phyloP scores from a whole-genome alignment of 2,888 invertebrate species.

The Pyrocoelia pectoralis region DNA sequence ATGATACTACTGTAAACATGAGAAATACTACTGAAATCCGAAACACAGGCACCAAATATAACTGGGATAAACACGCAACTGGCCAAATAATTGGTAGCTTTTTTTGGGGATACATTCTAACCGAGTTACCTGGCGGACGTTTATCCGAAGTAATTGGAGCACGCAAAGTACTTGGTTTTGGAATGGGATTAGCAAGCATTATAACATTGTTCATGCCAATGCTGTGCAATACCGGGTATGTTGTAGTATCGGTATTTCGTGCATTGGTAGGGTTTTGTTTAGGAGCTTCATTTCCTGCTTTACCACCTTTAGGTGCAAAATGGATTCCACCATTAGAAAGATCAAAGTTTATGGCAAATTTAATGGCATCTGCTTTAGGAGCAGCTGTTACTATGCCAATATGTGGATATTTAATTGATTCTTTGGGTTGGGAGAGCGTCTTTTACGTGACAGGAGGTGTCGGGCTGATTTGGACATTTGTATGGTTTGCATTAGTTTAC shows the following conservation, averaged over 20 bases:
- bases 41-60: slow-evolving; percentile 63
- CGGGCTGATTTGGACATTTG: slow-evolving; percentile 80
- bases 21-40: slow-evolving; percentile 43
- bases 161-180: slow-evolving; percentile 84
- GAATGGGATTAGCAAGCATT: slow-evolving; percentile 82
- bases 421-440: slow-evolving; percentile 87
- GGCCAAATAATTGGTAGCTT: slow-evolving; percentile 86
- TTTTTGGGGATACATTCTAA: slow-evolving; percentile 92
- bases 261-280: slow-evolving; percentile 64
- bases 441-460: slow-evolving; percentile 86
- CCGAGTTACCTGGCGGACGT: slow-evolving; percentile 88
- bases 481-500: slow-evolving; percentile 82
- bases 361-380: slow-evolving; percentile 93
- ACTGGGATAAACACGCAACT: slow-evolving; percentile 81
- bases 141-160: slow-evolving; percentile 86
- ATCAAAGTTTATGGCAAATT: slow-evolving; percentile 90
- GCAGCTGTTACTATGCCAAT: slow-evolving; percentile 91
- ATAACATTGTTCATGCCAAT: slow-evolving; percentile 83
- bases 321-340: slow-evolving; percentile 96
- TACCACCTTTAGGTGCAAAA: slow-evolving; percentile 89
- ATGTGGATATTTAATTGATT: slow-evolving; percentile 81
- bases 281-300: slow-evolving; percentile 93
- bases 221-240: slow-evolving; percentile 74
- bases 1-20: neutral
- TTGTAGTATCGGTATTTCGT: slow-evolving; percentile 74